Evolutionary conservation across 2,113 vertebrate genomes (phyloP).

Genomic region (Xenopus tropicalis): DNA sequence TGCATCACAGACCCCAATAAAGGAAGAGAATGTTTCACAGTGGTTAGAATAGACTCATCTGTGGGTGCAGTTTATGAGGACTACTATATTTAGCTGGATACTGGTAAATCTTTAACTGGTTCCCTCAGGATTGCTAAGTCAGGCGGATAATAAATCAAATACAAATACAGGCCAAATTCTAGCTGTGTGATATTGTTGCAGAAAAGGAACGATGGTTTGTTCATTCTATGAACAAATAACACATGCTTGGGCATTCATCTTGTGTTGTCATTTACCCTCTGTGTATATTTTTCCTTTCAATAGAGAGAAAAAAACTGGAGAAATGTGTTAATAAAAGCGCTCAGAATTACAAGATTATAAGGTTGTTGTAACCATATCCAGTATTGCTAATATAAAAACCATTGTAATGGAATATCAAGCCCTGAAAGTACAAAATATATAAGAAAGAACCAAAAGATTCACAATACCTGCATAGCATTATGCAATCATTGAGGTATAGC

Average conservation of each 20-base stretch:
- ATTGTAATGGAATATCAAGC: too few relatives aligned
- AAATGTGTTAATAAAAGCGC: not conserved
- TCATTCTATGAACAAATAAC: not conserved
- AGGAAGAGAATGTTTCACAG: not conserved
- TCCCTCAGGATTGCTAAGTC: conserved; percentile 5
- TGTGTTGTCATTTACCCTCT: not conserved
- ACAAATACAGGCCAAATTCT: conserved; percentile 3
- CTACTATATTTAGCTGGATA: conserved; percentile 11
- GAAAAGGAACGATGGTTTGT: not conserved
- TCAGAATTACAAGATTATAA: too few relatives aligned
- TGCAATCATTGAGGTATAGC: too few relatives aligned
- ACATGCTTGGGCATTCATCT: not conserved
- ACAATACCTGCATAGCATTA: too few relatives aligned
- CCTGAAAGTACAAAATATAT: too few relatives aligned
- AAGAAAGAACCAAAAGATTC: too few relatives aligned
- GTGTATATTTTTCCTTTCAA: not conserved
- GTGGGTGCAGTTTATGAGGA: not conserved
- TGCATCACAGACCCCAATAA: not conserved
- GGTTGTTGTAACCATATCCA: too few relatives aligned
- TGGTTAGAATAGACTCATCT: not conserved
- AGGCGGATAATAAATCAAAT: conserved; percentile 25
- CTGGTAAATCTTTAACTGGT: conserved; percentile 5
- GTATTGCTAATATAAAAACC: too few relatives aligned
- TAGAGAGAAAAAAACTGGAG: too few relatives aligned
- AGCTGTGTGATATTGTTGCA: not conserved